Conservation (phyloP, 2,113 vertebrate species). For the Colinus virginianus region DNA sequence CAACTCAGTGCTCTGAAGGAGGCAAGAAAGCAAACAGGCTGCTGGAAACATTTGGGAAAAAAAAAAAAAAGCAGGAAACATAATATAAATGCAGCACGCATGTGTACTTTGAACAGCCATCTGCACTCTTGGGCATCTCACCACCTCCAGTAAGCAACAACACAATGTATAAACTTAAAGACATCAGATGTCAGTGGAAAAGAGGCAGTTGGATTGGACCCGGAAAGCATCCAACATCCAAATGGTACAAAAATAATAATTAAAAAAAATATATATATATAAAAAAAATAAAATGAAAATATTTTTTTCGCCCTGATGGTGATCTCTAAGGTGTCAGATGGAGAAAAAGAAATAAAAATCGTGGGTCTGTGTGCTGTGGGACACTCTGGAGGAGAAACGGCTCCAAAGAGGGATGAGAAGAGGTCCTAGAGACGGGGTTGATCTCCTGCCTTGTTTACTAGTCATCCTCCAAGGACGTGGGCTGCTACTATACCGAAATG, state of each 20-base stretch:
- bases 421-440: background rate
- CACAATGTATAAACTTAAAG: background rate
- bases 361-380: background rate
- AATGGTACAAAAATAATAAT: background rate
- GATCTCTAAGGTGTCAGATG: background rate
- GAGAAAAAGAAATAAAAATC: background rate
- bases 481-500: background rate
- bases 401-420: background rate
- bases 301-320: background rate
- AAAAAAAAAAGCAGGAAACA: background rate
- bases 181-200: background rate
- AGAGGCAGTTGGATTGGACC: background rate
- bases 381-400: background rate
- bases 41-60: background rate
- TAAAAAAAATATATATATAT: too few relatives aligned
- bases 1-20: conserved; percentile 50
- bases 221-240: background rate
- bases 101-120: background rate
- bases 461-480: background rate
- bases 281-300: background rate
- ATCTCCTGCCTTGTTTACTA: accelerated
- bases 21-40: conserved; percentile 27
- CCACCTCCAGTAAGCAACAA: background rate
- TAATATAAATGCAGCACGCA: background rate
- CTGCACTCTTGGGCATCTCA: background rate